Percentiles rank a stretch among this genome's conserved stretches.
Evolutionary conservation across 53 echinoderm and acorn worm species (phyloP).

Genomic region (Holothuria scabra): DNA sequence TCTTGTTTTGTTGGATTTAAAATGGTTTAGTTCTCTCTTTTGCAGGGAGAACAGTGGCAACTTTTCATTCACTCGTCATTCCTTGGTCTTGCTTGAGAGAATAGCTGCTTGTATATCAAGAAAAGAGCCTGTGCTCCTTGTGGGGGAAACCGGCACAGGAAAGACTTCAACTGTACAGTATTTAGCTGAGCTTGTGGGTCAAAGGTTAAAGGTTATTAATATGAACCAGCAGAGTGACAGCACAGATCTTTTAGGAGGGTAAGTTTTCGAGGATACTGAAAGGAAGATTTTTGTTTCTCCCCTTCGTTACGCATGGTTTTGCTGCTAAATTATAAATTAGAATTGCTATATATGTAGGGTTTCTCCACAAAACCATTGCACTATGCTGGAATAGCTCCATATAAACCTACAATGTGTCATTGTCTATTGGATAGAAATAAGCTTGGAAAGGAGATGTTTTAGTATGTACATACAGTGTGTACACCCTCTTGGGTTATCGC

Average conservation of each 20-base stretch:
- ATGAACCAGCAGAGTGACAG: conserved; percentile 99
- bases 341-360: no score
- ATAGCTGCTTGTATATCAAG: conserved; percentile 81
- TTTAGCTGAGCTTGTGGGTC: conserved; percentile 81
- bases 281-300: no score
- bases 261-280: not conserved
- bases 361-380: no score
- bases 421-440: no score
- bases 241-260: conserved; percentile 97
- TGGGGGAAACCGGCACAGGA: conserved; percentile 96
- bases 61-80: conserved; percentile 87
- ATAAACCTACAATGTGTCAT: no score
- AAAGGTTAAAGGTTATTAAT: conserved; percentile 99
- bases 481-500: no score
- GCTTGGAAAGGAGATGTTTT: no score
- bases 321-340: no score
- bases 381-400: no score
- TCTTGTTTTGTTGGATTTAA: not conserved
- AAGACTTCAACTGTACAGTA: conserved; percentile 96
- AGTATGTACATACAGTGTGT: no score
- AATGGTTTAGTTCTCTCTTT: not conserved
- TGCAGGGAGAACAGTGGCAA: conserved; percentile 23
- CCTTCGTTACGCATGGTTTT: no score
- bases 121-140: conserved; percentile 88
- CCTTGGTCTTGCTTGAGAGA: conserved; percentile 78